Percentiles rank a stretch among this genome's conserved stretches.
Evolutionary conservation across 1,140 invertebrate genomes (phyloP).

Genomic region (Parasteatoda tepidariorum): DNA sequence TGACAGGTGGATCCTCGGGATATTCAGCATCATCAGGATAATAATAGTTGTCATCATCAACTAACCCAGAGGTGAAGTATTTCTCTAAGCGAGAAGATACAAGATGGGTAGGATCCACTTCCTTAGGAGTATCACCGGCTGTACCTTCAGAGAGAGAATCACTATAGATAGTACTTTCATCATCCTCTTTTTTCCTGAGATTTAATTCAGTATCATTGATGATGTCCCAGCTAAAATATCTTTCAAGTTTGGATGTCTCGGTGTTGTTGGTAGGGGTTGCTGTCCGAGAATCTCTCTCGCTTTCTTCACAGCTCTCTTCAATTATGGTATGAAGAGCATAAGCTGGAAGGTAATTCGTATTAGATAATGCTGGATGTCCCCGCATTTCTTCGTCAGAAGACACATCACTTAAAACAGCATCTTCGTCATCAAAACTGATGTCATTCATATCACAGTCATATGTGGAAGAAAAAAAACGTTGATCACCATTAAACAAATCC

Average conservation of each 20-base stretch:
- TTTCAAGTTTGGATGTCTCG: conserved; percentile 84
- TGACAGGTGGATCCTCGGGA: conserved; percentile 75
- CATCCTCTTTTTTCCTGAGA: conserved; percentile 6
- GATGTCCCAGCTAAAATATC: conserved; percentile 90
- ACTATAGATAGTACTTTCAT: conserved; percentile 64
- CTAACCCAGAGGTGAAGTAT: conserved; percentile 77
- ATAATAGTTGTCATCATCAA: conserved; percentile 34
- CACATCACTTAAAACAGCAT: conserved; percentile 33
- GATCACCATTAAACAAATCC: neutral
- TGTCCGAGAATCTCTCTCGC: conserved; percentile 66
- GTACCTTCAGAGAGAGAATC: conserved; percentile 80
- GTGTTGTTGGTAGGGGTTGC: conserved; percentile 36
- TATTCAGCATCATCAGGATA: conserved; percentile 61
- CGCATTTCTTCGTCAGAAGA: conserved; percentile 53
- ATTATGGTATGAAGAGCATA: conserved; percentile 93
- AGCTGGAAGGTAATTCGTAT: conserved; percentile 36
- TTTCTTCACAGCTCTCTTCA: conserved; percentile 91
- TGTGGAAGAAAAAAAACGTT: neutral
- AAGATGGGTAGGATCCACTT: conserved; percentile 75
- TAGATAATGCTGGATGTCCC: conserved; percentile 69
- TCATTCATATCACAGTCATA: conserved; percentile 48
- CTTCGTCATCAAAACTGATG: conserved; percentile 55
- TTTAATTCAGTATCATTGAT: conserved; percentile 64
- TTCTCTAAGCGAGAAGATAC: conserved; percentile 90
- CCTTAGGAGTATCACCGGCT: conserved; percentile 64